Evolutionary conservation across 53 echinoderm and acorn worm genomes (phyloP).

Genomic region (Zoroaster sp.): DNA sequence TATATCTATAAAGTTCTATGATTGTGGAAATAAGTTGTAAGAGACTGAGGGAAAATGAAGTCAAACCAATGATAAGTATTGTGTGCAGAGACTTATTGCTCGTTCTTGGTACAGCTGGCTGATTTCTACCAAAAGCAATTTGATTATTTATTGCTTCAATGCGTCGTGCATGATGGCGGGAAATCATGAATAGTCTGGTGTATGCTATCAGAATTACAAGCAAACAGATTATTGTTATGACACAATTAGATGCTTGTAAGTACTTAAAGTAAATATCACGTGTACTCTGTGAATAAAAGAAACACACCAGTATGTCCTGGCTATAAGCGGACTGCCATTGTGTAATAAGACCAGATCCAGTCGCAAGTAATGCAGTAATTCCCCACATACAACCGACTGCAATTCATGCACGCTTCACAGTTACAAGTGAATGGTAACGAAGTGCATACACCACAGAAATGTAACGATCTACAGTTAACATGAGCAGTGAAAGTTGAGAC

Average conservation of each 20-base stretch:
- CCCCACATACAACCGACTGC: constrained; percentile 1
- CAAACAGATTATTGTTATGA: neutral
- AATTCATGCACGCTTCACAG: constrained; percentile 9
- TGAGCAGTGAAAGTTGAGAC: neutral
- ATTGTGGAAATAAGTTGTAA: neutral
- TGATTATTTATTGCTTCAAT: constrained; percentile 17
- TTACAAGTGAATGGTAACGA: constrained; percentile 10
- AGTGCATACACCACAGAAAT: constrained; percentile 41
- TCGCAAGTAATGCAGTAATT: neutral
- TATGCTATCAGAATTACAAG: neutral
- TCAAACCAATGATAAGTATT: neutral
- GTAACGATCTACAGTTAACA: constrained; percentile 37
- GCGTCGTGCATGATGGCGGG: constrained; percentile 10
- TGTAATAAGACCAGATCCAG: neutral
- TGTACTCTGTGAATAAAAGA: too few relatives aligned
- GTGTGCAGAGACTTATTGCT: constrained; percentile 28
- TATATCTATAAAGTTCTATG: neutral
- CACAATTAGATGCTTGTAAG: too few relatives aligned
- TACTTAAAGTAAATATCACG: too few relatives aligned
- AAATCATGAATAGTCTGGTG: constrained; percentile 19
- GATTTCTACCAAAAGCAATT: neutral
- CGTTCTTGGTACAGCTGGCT: neutral
- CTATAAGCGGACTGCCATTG: too few relatives aligned
- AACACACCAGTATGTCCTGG: too few relatives aligned
- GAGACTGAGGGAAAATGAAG: neutral